Evolutionary conservation across 2,888 invertebrate species (phyloP).

Genomic region (Cosmopolites sordidus): DNA sequence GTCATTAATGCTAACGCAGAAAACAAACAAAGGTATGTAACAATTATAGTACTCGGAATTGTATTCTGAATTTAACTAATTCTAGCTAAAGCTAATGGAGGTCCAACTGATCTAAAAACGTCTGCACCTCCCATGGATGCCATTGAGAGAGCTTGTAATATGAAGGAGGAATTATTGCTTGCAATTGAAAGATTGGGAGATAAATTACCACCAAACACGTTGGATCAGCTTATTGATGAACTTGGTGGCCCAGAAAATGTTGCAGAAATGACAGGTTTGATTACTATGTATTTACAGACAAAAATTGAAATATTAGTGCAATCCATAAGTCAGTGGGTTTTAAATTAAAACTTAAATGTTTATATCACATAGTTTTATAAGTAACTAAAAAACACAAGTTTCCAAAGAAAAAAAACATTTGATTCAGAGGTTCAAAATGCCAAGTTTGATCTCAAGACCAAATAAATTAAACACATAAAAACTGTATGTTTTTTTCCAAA

Average conservation of each 20-base stretch:
- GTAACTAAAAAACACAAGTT: no score
- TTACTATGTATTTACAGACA: no score
- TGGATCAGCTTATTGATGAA: conserved; percentile 97
- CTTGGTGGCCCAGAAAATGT: conserved; percentile 97
- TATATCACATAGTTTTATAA: no score
- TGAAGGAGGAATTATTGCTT: conserved; percentile 87
- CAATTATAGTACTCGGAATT: neutral
- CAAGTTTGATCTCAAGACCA: no score
- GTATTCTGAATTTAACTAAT: conserved; percentile 4
- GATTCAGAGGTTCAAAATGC: no score
- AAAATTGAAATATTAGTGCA: no score
- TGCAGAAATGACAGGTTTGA: conserved; percentile 96
- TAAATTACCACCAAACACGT: conserved; percentile 89
- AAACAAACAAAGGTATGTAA: conserved; percentile 42
- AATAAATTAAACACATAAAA: no score
- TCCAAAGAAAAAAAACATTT: no score
- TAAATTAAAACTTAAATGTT: no score
- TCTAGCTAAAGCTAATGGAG: conserved; percentile 42
- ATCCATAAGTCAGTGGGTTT: no score
- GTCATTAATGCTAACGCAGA: conserved; percentile 60
- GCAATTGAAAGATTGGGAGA: conserved; percentile 78
- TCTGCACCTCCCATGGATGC: conserved; percentile 72
- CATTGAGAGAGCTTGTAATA: conserved; percentile 83
- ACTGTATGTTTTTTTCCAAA: no score
- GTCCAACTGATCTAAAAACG: conserved; percentile 43